These are phyloP conservation scores for Drosophila kanekoi DNA, from an alignment of 2,888 invertebrate genomes.

Conservation along the genomic window DNA sequence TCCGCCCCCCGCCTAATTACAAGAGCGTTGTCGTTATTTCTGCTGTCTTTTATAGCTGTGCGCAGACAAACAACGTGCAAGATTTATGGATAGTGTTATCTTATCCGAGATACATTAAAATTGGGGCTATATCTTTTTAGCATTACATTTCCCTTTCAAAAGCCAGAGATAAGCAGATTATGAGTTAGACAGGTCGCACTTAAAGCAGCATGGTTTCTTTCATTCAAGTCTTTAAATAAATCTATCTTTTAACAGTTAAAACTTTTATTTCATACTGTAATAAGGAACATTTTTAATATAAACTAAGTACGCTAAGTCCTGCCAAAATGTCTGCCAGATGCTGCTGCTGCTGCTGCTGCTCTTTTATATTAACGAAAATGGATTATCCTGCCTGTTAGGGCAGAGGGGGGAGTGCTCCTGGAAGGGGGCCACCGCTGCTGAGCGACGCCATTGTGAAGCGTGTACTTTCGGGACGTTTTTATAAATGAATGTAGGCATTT, in stretches of 20 bases:
- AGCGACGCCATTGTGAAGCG: conserved; percentile 24
- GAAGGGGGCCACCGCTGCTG: conserved; percentile 6
- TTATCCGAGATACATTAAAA: conserved; percentile 22
- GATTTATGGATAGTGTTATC: conserved; percentile 22
- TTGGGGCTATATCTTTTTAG: conserved; percentile 22
- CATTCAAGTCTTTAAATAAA: not conserved
- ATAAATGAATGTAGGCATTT: conserved; percentile 79
- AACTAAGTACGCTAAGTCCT: conserved; percentile 3
- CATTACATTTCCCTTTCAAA: conserved; percentile 40
- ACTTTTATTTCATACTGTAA: conserved; percentile 5
- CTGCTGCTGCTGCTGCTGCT: conserved; percentile 14
- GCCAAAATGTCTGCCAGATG: conserved; percentile 49
- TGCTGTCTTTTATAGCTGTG: not conserved
- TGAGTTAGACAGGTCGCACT: not conserved
- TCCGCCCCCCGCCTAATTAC: conserved; percentile 3
- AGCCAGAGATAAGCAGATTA: conserved; percentile 22
- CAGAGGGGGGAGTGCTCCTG: not conserved
- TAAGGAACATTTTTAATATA: not conserved
- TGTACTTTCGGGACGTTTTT: conserved; percentile 65
- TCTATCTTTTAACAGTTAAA: conserved; percentile 8
- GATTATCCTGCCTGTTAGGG: conserved; percentile 63
- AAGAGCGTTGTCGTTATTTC: not conserved
- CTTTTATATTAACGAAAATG: conserved; percentile 68
- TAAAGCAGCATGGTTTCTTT: not conserved
- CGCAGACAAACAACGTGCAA: conserved; percentile 5